Conservation (phyloP, 2,888 invertebrate genomes). For the Drosophila yooni region DNA sequence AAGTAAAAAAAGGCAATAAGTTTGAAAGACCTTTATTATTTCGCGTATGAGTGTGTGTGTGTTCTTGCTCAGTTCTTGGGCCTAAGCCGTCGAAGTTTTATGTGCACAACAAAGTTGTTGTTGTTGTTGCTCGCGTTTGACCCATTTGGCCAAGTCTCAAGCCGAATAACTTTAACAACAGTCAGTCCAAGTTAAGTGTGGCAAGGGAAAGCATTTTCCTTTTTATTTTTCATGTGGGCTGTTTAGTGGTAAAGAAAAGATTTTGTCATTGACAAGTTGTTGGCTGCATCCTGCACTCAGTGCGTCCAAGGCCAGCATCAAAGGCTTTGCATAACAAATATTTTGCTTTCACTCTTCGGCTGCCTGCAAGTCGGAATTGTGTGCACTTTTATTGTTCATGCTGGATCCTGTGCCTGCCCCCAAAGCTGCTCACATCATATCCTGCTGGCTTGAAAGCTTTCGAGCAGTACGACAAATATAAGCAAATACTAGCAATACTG, state of each 20-base stretch:
- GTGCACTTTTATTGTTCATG: conserved; percentile 52
- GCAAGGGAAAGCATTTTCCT: conserved; percentile 25
- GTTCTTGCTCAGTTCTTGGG: conserved; percentile 32
- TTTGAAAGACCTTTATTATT: conserved; percentile 75
- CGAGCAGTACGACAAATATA: conserved; percentile 17
- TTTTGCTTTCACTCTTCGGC: conserved; percentile 68
- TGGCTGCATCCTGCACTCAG: conserved; percentile 52
- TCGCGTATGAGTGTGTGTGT: conserved; percentile 9
- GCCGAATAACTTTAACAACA: conserved; percentile 50
- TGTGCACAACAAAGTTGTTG: conserved; percentile 42
- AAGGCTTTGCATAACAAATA: conserved; percentile 79
- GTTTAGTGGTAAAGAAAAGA: conserved; percentile 42
- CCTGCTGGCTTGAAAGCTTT: conserved; percentile 79
- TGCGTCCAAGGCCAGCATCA: conserved; percentile 71
- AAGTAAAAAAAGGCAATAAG: conserved; percentile 65
- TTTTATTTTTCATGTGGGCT: conserved; percentile 9
- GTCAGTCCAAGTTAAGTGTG: conserved; percentile 23
- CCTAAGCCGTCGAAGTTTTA: conserved; percentile 47
- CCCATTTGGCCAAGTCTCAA: conserved; percentile 69
- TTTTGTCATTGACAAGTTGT: conserved; percentile 58
- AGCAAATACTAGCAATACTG: neutral
- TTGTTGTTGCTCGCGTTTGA: conserved; percentile 40
- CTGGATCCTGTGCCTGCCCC: conserved; percentile 38
- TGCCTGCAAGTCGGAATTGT: conserved; percentile 45
- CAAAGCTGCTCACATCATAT: conserved; percentile 75